Evolutionary conservation across 1,140 invertebrate genomes (phyloP).

Genomic region (Drosophila seguyi): DNA sequence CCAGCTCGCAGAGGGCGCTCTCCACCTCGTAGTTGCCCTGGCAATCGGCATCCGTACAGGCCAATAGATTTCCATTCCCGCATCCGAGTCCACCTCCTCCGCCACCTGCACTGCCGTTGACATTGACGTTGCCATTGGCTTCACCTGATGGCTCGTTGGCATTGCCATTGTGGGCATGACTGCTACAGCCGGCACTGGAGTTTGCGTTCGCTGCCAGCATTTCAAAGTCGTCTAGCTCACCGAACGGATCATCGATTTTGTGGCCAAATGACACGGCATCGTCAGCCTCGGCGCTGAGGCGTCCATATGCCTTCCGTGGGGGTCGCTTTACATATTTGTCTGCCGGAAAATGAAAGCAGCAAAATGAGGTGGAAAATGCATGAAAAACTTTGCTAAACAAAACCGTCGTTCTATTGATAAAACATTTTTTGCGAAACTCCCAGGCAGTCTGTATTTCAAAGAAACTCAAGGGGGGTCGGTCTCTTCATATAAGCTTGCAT

Average conservation of each 20-base stretch:
- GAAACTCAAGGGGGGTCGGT: constrained; percentile 2
- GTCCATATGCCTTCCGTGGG: constrained; percentile 83
- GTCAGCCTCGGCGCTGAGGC: constrained; percentile 80
- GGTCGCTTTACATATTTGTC: constrained; percentile 84
- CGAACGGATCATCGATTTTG: constrained; percentile 85
- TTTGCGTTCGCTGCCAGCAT: constrained; percentile 71
- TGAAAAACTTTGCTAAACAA: constrained; percentile 49
- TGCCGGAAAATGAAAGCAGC: constrained; percentile 40
- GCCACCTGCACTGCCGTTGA: constrained; percentile 39
- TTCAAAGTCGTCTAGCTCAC: constrained; percentile 84
- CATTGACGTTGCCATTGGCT: constrained; percentile 62
- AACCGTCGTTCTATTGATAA: constrained; percentile 32
- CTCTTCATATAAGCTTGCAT: constrained; percentile 4
- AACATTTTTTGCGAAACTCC: constrained; percentile 24
- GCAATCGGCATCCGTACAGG: constrained; percentile 77
- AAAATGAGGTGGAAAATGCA: constrained; percentile 56
- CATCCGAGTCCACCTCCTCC: constrained; percentile 14
- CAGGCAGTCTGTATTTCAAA: constrained; percentile 11
- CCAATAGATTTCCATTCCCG: constrained; percentile 41
- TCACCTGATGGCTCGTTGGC: constrained; percentile 40
- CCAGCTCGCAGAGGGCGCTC: constrained; percentile 71
- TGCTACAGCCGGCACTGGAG: constrained; percentile 41
- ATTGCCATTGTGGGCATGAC: constrained; percentile 47
- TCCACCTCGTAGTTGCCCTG: constrained; percentile 82
- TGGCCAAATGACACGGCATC: constrained; percentile 75